Percentiles rank a stretch among this genome's conserved stretches.
These are phyloP conservation scores for Caiman crocodilus DNA, from an alignment of 2,797 vertebrate genomes.

Conservation along the genomic window DNA sequence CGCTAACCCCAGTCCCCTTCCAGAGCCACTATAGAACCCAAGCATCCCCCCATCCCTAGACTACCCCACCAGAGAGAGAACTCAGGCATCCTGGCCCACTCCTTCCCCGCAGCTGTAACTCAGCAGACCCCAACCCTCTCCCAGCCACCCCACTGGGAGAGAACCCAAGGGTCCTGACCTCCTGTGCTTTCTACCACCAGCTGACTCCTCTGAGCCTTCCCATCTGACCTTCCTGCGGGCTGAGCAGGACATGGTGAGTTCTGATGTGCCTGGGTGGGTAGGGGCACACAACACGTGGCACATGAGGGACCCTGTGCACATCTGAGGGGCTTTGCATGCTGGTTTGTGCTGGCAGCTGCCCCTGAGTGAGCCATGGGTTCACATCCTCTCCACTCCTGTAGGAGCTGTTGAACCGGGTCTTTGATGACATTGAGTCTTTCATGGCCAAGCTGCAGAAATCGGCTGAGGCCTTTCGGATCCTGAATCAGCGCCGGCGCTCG, in stretches of 20 bases:
- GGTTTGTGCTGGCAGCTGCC: too few relatives aligned
- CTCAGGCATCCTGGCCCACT: too few relatives aligned
- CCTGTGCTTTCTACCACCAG: neutral
- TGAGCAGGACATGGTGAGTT: conserved; percentile 75
- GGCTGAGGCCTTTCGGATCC: conserved; percentile 85
- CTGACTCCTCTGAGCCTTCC: neutral
- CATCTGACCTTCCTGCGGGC: conserved; percentile 44
- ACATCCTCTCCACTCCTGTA: conserved; percentile 38
- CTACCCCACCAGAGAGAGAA: too few relatives aligned
- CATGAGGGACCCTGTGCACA: neutral
- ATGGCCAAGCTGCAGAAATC: conserved; percentile 90
- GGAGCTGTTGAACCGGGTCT: conserved; percentile 92
- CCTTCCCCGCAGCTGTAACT: too few relatives aligned
- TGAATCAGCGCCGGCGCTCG: conserved; percentile 88
- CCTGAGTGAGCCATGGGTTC: neutral
- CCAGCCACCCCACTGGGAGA: neutral
- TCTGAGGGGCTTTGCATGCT: too few relatives aligned
- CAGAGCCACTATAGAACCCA: neutral
- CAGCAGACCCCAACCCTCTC: too few relatives aligned
- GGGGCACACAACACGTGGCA: too few relatives aligned
- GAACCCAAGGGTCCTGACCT: neutral
- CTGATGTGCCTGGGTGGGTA: neutral
- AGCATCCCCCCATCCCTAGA: too few relatives aligned
- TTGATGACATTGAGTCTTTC: conserved; percentile 91
- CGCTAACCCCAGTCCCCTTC: neutral